These are phyloP conservation scores for Alligator mississippiensis DNA, from an alignment of 2,113 vertebrate species.

Conservation along the genomic window DNA sequence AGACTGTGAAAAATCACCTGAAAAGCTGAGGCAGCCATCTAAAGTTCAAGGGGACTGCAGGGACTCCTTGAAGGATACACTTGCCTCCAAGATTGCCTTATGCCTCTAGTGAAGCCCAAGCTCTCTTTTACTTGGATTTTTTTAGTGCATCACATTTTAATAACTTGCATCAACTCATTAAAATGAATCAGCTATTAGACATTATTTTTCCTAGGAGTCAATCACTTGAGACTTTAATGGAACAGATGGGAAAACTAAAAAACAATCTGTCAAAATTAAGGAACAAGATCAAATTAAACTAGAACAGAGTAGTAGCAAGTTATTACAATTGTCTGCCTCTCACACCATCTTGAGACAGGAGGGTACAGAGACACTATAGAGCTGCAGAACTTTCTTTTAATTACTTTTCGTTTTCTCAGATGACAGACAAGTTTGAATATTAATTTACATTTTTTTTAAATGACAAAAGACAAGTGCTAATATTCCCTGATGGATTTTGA, in stretches of 20 bases:
- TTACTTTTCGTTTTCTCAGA: conserved; percentile 57
- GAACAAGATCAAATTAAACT: conserved; percentile 78
- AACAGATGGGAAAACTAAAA: conserved; percentile 78
- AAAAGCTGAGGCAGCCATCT: background rate
- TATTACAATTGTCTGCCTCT: conserved; percentile 75
- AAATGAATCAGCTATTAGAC: conserved; percentile 71
- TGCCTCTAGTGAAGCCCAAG: conserved; percentile 12
- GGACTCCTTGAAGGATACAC: conserved; percentile 1
- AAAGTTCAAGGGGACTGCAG: background rate
- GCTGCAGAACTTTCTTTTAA: conserved; percentile 68
- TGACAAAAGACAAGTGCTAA: background rate
- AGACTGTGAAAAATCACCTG: background rate
- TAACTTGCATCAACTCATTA: conserved; percentile 67
- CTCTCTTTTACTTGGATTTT: conserved; percentile 52
- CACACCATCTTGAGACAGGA: conserved; percentile 74
- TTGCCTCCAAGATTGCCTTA: conserved; percentile 44
- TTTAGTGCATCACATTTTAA: conserved; percentile 48
- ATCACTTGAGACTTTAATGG: conserved; percentile 69
- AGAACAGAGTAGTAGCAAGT: conserved; percentile 73
- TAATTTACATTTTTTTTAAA: conserved; percentile 57
- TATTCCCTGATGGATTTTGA: background rate
- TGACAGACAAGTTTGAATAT: conserved; percentile 53
- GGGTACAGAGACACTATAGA: conserved; percentile 66
- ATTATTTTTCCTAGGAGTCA: conserved; percentile 67
- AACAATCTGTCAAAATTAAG: conserved; percentile 78